Conservation (phyloP, 2,113 vertebrate species). For the Zapornia atra region DNA sequence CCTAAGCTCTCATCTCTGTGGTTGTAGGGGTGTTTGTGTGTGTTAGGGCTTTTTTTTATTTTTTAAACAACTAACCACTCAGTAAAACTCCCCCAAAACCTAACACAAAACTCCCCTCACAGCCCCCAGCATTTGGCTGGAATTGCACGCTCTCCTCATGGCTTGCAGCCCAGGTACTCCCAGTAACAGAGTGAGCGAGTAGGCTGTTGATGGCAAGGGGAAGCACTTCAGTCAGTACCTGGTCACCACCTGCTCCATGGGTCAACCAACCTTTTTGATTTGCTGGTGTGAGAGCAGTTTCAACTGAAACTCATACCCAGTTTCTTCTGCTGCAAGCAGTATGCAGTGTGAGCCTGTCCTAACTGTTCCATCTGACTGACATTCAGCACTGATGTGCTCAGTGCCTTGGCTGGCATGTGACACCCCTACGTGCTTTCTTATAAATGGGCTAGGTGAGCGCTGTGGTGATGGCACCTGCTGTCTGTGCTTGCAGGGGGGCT, state of each 20-base stretch:
- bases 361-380: not conserved
- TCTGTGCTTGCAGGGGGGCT: not conserved
- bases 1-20: not conserved
- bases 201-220: not conserved
- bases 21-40: not conserved
- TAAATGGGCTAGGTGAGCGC: rapidly evolving
- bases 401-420: not conserved
- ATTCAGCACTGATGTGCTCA: not conserved
- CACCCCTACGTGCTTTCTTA: not conserved
- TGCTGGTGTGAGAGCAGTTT: not conserved
- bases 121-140: not conserved
- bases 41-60: not conserved
- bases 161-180: not conserved
- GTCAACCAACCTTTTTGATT: not conserved
- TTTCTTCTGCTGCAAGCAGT: not conserved
- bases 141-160: not conserved
- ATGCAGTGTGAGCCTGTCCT: not conserved
- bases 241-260: not conserved
- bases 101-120: not conserved
- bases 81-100: not conserved
- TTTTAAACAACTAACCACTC: not conserved
- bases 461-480: not conserved
- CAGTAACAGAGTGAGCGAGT: not conserved
- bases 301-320: not conserved
- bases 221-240: not conserved